Conservation (phyloP, 2,797 vertebrate genomes). For the Gila robusta region DNA sequence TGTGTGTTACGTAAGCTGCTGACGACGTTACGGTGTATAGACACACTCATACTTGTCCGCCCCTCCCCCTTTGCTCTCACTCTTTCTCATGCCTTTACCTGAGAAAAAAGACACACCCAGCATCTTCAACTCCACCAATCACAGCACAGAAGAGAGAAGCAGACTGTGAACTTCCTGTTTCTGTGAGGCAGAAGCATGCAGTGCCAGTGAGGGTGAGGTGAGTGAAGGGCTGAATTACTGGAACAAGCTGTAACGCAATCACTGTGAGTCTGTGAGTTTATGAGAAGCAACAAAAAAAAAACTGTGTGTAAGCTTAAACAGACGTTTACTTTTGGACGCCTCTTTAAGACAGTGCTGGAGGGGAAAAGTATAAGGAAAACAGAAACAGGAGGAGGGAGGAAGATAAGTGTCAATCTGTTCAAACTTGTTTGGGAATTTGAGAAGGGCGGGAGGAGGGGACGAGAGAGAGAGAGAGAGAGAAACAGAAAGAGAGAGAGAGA, state of each 20-base stretch:
- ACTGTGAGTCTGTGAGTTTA: slow-evolving; percentile 28
- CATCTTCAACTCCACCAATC: slow-evolving; percentile 75
- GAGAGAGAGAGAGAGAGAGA: slow-evolving; percentile 62
- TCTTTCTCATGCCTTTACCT: slow-evolving; percentile 72
- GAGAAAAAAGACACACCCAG: slow-evolving; percentile 77
- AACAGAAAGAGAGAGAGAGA: slow-evolving; percentile 55
- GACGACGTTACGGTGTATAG: slow-evolving; percentile 12
- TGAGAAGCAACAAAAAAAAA: slow-evolving; percentile 15
- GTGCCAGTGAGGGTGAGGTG: slow-evolving; percentile 40
- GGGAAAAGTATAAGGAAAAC: slow-evolving; percentile 58
- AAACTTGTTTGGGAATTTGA: slow-evolving; percentile 88
- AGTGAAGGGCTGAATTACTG: slow-evolving; percentile 48
- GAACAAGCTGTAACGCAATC: slow-evolving; percentile 45
- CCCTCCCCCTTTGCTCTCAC: slow-evolving; percentile 56
- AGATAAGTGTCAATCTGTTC: slow-evolving; percentile 84
- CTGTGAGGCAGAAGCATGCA: slow-evolving; percentile 60
- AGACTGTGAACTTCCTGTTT: slow-evolving; percentile 81
- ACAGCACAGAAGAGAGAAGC: slow-evolving; percentile 59
- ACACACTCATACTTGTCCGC: slow-evolving; percentile 18
- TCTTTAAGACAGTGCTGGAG: slow-evolving; percentile 41
- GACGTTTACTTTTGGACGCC: slow-evolving; percentile 20
- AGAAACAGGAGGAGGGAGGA: slow-evolving; percentile 70
- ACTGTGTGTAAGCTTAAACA: neutral
- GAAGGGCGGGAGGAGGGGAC: slow-evolving; percentile 71
- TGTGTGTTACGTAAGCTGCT: neutral